Evolutionary conservation across 2,888 invertebrate species (phyloP), one percentile per base, ranked within the genome.

Genomic region (Archaeoteleia sp.): DNA sequence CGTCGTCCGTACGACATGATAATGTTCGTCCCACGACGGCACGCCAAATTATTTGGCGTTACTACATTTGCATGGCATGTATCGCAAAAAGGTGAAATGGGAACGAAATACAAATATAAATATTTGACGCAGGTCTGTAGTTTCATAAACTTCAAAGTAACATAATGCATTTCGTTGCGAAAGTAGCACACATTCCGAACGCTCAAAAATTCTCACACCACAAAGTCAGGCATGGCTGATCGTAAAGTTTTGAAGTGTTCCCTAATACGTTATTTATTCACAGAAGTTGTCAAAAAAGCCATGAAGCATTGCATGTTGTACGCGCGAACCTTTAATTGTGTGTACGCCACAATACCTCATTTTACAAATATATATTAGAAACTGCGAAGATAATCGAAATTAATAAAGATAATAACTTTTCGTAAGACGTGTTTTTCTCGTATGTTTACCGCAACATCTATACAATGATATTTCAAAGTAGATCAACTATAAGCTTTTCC

Each of bases 1-100:
- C 25, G 45, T 54, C 34, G 40, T 48, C 39, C n/a, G n/a, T n/a
- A 35, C 51, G 54, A 68, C 66, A 29, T 60, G 32, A 67, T 62
- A 62, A 53, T 54, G 42, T 34, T 17, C 17, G 30, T 34, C 37
- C 29, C 25, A 34, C 17, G 25, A 46, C 27, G 30, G 25, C 27
- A 10, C 15, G 9, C n/a, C 37, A 30, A 63, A 63, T 57, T 43
- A 58, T 57, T 57, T 40, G 42, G 45, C 40, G 49, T 57, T 48
- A 65, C n/a, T n/a, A 45, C 51, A 58, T 2, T 58, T 53, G 39
- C 35, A 40, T 3, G 7, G 4, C 12, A 12, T 2, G 14, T 9
- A 35, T 12, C 29, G 9, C 29, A 9, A 7, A 7, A 7, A 8
- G 29, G 9, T 2, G 9, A 29, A 29, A 29, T 14, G 13, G 12